A percentile compares a stretch with the other conserved stretches of the same genome.
These are phyloP conservation scores for Xestia sexstrigata DNA, from an alignment of 2,888 invertebrate genomes.

Conservation along the genomic window DNA sequence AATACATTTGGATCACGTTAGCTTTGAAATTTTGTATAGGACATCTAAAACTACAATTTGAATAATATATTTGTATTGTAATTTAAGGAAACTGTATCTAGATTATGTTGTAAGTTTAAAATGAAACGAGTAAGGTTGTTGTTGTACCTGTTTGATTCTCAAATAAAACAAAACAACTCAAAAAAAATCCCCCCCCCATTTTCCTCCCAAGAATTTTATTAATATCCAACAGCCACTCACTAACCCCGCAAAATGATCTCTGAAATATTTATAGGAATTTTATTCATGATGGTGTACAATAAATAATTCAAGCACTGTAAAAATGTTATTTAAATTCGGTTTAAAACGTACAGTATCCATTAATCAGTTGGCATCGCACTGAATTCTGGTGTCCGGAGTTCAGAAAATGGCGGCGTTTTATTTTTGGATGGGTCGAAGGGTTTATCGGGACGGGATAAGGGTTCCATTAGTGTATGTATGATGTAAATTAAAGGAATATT, in stretches of 20 bases:
- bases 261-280: conserved; percentile 68
- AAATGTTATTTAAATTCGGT: conserved; percentile 78
- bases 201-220: conserved; percentile 8
- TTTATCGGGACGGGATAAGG: conserved; percentile 38
- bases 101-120: background rate
- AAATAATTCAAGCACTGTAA: conserved; percentile 78
- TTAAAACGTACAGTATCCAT: conserved; percentile 71
- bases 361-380: conserved; percentile 69
- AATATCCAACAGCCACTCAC: conserved; percentile 23
- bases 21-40: too few relatives aligned
- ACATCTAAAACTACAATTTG: background rate
- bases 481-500: conserved; percentile 37
- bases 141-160: background rate
- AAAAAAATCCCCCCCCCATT: conserved; percentile 9
- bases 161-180: background rate
- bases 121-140: background rate
- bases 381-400: conserved; percentile 52
- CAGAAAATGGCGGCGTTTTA: conserved; percentile 38
- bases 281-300: conserved; percentile 68
- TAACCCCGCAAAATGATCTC: conserved; percentile 47
- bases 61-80: background rate
- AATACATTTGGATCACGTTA: too few relatives aligned
- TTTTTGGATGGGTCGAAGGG: conserved; percentile 41
- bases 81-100: background rate
- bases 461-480: conserved; percentile 19